phyloP scores from a whole-genome alignment of 2,888 invertebrate genomes.

The Allacma fusca region DNA sequence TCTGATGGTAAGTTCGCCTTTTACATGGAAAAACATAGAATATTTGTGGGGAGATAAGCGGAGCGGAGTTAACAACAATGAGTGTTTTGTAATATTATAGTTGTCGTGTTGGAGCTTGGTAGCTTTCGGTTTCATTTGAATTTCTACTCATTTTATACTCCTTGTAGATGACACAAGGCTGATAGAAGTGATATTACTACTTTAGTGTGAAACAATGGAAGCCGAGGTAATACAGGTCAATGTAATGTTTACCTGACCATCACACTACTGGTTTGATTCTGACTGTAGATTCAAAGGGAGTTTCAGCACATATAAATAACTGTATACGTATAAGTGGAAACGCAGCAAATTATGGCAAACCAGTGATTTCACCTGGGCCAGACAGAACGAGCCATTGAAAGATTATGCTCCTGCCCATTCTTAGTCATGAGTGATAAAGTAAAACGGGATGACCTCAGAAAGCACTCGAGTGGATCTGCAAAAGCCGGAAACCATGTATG shows the following conservation, averaged over 20 bases:
- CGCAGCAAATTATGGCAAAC: neutral
- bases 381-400: neutral
- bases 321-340: neutral
- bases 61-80: no score
- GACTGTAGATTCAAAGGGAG: neutral
- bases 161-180: neutral
- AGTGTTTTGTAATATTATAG: no score
- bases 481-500: conserved; percentile 20
- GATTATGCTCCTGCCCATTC: neutral
- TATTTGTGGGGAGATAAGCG: no score
- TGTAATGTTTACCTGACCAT: conserved; percentile 14
- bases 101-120: neutral
- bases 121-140: neutral
- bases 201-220: conserved; percentile 21
- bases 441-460: conserved; percentile 33
- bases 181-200: neutral
- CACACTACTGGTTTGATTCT: conserved; percentile 14
- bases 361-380: conserved; percentile 9
- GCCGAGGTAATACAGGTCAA: conserved; percentile 3
- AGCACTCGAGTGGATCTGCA: conserved; percentile 21
- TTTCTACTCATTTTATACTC: neutral
- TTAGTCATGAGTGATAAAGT: conserved; percentile 14
- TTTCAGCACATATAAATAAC: neutral
- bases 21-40: no score
- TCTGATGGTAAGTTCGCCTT: no score